phyloP scores from a whole-genome alignment of 2,888 invertebrate genomes.

The Papilio protenor region DNA sequence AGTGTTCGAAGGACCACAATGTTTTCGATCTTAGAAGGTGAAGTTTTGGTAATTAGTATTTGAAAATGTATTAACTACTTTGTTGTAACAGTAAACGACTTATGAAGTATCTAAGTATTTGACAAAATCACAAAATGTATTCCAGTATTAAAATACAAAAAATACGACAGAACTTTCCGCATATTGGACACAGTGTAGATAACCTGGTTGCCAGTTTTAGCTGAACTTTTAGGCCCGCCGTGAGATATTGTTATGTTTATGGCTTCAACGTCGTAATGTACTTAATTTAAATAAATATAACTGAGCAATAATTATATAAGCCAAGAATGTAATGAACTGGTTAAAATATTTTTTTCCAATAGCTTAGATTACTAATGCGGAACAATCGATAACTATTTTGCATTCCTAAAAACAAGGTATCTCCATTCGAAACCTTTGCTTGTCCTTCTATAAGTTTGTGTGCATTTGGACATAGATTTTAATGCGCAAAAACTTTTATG shows the following conservation, averaged over 20 bases:
- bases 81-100: background rate
- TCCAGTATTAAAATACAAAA: background rate
- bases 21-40: background rate
- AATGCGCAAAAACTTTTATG: background rate
- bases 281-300: background rate
- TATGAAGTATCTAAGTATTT: background rate
- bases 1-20: background rate
- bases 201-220: constrained; percentile 33
- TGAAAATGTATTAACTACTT: background rate
- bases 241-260: constrained; percentile 37
- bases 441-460: background rate
- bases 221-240: constrained; percentile 33
- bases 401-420: background rate
- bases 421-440: background rate
- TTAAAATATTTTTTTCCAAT: background rate
- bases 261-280: constrained; percentile 27
- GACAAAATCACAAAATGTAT: no score
- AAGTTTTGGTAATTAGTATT: background rate
- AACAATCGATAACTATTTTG: background rate
- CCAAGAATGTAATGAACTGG: background rate
- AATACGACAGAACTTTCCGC: background rate
- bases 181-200: background rate
- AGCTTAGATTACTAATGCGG: background rate
- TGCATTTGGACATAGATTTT: background rate
- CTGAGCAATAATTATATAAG: background rate